Percentiles rank a stretch among this genome's conserved stretches.
phyloP scores from a whole-genome alignment of 2,113 vertebrate genomes.

The Petrocephalus zakoni region DNA sequence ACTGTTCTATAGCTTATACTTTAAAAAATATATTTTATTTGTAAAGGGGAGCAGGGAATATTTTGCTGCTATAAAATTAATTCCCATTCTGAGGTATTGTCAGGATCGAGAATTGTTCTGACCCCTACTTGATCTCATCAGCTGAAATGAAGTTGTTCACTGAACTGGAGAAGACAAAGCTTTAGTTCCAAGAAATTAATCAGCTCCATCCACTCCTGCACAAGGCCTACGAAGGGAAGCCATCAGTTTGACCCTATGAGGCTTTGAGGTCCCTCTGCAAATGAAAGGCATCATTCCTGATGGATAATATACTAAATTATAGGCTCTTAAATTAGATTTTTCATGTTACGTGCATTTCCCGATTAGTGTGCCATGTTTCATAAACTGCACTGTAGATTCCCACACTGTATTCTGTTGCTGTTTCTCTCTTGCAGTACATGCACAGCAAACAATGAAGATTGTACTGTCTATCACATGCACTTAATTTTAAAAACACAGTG shows the following conservation, averaged over 20 bases:
- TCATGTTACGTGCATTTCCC: constrained; percentile 73
- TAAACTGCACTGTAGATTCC: constrained; percentile 60
- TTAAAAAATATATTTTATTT: constrained; percentile 56
- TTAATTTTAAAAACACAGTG: not conserved
- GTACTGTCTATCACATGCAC: not conserved
- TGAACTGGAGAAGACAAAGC: constrained; percentile 98
- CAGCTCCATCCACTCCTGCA: constrained; percentile 71
- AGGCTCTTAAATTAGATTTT: constrained; percentile 81
- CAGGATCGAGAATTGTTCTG: constrained; percentile 91
- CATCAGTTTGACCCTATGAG: constrained; percentile 76
- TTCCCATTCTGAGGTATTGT: constrained; percentile 84
- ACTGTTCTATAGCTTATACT: constrained; percentile 27
- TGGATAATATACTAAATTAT: constrained; percentile 77
- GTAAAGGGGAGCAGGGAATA: constrained; percentile 40
- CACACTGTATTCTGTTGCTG: not conserved
- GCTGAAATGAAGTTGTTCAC: constrained; percentile 98
- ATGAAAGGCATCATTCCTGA: constrained; percentile 78
- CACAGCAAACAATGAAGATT: not conserved
- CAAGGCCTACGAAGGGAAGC: constrained; percentile 65
- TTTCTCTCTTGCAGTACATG: not conserved
- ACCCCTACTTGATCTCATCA: constrained; percentile 98
- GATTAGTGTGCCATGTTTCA: constrained; percentile 77
- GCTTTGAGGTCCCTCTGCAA: constrained; percentile 54
- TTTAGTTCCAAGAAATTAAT: constrained; percentile 82
- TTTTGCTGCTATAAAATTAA: constrained; percentile 84